Percentiles rank a stretch among this genome's conserved stretches.
These are phyloP conservation scores for Brienomyrus brachyistius DNA, from an alignment of 2,113 vertebrate species.

Conservation along the genomic window DNA sequence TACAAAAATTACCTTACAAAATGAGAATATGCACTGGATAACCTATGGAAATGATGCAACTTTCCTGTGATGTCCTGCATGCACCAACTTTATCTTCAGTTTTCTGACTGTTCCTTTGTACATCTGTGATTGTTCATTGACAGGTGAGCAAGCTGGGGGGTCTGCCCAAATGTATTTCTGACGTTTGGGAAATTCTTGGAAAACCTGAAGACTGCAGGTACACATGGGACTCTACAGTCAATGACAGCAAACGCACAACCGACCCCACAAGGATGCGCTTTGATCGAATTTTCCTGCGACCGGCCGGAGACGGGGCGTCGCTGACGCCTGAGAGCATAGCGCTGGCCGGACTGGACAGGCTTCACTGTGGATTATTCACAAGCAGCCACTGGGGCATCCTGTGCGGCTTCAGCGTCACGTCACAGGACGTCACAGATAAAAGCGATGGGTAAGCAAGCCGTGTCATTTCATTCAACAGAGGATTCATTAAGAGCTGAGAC, in stretches of 20 bases:
- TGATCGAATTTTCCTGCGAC: conserved; percentile 64
- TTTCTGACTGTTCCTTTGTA: background rate
- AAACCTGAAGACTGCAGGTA: conserved; percentile 67
- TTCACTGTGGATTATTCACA: conserved; percentile 69
- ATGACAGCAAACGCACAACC: conserved; percentile 54
- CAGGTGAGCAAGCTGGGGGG: conserved; percentile 47
- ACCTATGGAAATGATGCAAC: background rate
- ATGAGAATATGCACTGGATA: background rate
- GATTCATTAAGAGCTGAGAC: background rate
- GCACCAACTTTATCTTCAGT: background rate
- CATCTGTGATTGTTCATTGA: background rate
- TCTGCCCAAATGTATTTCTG: conserved; percentile 54
- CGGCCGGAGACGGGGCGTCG: conserved; percentile 41
- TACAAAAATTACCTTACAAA: background rate
- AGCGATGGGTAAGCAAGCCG: background rate
- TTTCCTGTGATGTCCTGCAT: background rate
- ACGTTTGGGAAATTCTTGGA: conserved; percentile 72
- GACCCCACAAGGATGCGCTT: conserved; percentile 60
- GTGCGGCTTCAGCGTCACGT: conserved; percentile 51
- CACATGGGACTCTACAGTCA: conserved; percentile 71
- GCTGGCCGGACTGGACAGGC: conserved; percentile 66
- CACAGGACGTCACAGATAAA: background rate
- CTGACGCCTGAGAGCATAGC: conserved; percentile 62
- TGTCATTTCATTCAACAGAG: background rate
- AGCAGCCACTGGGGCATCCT: conserved; percentile 79